Percentiles rank a stretch among this genome's conserved stretches.
These are phyloP conservation scores for Halcyon senegalensis DNA, from an alignment of 2,113 vertebrate genomes.

Conservation along the genomic window DNA sequence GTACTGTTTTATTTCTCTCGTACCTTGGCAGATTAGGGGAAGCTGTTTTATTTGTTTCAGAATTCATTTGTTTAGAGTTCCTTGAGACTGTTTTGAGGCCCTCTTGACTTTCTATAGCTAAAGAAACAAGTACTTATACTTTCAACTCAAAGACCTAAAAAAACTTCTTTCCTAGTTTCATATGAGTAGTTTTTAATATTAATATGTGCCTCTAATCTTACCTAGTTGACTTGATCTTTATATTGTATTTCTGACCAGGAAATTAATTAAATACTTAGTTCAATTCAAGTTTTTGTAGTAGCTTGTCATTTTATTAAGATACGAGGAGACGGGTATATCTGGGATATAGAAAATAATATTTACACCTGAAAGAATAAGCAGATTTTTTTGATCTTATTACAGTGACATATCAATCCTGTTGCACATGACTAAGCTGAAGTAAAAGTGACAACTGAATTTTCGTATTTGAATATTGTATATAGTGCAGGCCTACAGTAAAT, in stretches of 20 bases:
- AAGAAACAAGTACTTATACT: not conserved
- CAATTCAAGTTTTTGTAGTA: not conserved
- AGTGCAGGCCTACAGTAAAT: not conserved
- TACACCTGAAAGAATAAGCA: not conserved
- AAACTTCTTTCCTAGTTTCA: not conserved
- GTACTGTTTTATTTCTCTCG: not conserved
- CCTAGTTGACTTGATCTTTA: not conserved
- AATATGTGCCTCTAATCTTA: not conserved
- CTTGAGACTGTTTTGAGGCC: not conserved
- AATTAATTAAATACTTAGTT: not conserved
- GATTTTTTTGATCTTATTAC: not conserved
- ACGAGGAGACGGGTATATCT: not conserved
- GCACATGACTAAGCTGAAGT: not conserved
- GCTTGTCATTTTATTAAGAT: not conserved
- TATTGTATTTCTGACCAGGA: not conserved
- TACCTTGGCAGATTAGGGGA: not conserved
- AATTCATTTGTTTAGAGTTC: not conserved
- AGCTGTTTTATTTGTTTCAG: not conserved
- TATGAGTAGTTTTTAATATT: not conserved
- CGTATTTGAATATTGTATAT: not conserved
- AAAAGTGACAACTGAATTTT: not conserved
- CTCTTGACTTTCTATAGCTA: not conserved
- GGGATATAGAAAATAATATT: not conserved
- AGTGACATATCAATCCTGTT: not conserved
- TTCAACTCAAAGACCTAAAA: not conserved